Percentiles rank a stretch among this genome's conserved stretches.
Conservation (phyloP, 2,888 invertebrate genomes). For the Lepas anatifera region DNA sequence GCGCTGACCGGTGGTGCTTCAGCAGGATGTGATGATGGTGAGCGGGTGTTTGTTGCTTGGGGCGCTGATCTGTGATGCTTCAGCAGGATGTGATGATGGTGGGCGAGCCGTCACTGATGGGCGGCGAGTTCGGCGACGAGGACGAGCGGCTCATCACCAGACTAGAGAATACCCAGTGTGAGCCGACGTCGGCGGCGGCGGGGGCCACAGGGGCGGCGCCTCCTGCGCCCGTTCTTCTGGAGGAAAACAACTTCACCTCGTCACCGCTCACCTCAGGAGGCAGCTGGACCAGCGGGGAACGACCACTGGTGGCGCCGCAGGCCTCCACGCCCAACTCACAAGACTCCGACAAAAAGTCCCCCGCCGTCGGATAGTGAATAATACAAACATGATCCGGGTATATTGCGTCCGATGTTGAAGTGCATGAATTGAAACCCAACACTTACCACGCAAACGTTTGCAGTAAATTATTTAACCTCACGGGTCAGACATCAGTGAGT, state of each 20-base stretch:
- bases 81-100: conserved; percentile 98
- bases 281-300: conserved; percentile 4
- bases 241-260: conserved; percentile 5
- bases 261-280: background rate
- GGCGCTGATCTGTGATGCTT: background rate
- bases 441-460: too few species aligned
- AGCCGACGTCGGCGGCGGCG: background rate
- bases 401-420: too few species aligned
- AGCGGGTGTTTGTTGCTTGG: conserved; percentile 43
- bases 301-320: background rate
- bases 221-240: background rate
- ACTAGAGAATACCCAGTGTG: conserved; percentile 68
- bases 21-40: conserved; percentile 97
- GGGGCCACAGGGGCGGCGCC: background rate
- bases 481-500: too few species aligned
- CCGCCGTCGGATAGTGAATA: background rate
- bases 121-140: conserved; percentile 98
- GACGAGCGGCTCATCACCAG: conserved; percentile 96
- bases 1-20: background rate
- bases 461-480: too few species aligned
- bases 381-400: too few species aligned
- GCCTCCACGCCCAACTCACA: conserved; percentile 9
- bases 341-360: conserved; percentile 5
- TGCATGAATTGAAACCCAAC: too few species aligned
- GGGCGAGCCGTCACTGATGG: conserved; percentile 98